Evolutionary conservation across 1,140 invertebrate genomes (phyloP).

Genomic region (Asobara japonica): DNA sequence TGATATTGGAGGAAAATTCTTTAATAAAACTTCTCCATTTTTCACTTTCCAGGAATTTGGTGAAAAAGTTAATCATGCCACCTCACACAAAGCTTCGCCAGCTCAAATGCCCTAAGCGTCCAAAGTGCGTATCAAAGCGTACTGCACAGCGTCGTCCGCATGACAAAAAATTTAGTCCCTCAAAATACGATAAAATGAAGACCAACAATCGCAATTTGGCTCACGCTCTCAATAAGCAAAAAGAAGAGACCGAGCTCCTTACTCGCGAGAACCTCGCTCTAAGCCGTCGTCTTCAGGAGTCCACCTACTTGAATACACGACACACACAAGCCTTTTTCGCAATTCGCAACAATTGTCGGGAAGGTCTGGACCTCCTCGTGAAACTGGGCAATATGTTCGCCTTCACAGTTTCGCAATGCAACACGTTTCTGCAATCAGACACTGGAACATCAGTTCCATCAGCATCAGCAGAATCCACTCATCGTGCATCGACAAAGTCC

Average conservation of each 20-base stretch:
- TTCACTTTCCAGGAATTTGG: neutral
- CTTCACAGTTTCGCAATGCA: constrained; percentile 49
- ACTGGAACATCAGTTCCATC: constrained; percentile 28
- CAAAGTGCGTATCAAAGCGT: neutral
- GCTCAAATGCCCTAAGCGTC: neutral
- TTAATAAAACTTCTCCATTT: no score
- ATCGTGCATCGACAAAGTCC: constrained; percentile 42
- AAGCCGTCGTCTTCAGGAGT: constrained; percentile 46
- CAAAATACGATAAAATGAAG: constrained; percentile 50
- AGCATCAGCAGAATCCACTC: constrained; percentile 43
- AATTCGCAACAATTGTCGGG: constrained; percentile 48
- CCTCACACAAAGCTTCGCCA: neutral
- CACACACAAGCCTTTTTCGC: constrained; percentile 47
- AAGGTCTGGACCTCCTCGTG: constrained; percentile 49
- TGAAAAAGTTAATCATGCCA: neutral
- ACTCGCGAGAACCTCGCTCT: constrained; percentile 51
- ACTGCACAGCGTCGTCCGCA: neutral
- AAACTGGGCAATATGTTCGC: constrained; percentile 45
- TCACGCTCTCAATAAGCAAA: constrained; percentile 52
- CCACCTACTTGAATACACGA: constrained; percentile 43
- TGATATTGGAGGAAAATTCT: no score
- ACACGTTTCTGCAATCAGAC: constrained; percentile 40
- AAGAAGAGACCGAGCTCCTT: constrained; percentile 48
- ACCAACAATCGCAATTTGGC: constrained; percentile 54
- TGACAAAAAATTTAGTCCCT: neutral